These are phyloP conservation scores for Cryptus armator DNA, from an alignment of 2,888 invertebrate species.

Conservation along the genomic window DNA sequence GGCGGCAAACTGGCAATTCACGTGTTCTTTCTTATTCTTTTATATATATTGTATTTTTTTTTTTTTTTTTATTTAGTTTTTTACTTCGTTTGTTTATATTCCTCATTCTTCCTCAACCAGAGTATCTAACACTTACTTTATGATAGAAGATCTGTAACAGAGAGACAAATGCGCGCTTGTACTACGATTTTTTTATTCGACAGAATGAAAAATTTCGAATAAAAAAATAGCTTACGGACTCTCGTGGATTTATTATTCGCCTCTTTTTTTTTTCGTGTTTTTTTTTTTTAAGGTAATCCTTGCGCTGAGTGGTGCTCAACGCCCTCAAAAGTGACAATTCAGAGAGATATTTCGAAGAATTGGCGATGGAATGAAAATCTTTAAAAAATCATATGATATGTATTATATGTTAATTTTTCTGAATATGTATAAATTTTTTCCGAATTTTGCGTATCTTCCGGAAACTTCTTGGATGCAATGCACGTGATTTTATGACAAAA, in stretches of 20 bases:
- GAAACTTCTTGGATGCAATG: too few species aligned
- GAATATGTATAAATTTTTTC: too few species aligned
- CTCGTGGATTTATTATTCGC: slow-evolving; percentile 7
- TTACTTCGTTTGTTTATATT: slow-evolving; percentile 65
- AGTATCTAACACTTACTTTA: slow-evolving; percentile 79
- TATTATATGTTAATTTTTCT: too few species aligned
- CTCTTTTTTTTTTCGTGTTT: neutral
- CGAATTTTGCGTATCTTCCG: too few species aligned
- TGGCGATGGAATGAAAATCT: too few species aligned
- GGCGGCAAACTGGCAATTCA: slow-evolving; percentile 75
- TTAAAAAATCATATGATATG: too few species aligned
- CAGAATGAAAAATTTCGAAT: neutral
- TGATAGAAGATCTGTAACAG: slow-evolving; percentile 83
- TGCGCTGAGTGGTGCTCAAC: too few species aligned
- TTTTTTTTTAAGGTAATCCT: neutral
- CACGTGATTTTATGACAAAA: too few species aligned
- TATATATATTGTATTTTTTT: slow-evolving; percentile 42
- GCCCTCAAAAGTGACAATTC: too few species aligned
- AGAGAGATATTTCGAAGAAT: too few species aligned
- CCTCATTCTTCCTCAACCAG: slow-evolving; percentile 71
- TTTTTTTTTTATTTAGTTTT: slow-evolving; percentile 50
- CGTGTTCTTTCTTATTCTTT: slow-evolving; percentile 67
- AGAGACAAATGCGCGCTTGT: slow-evolving; percentile 65
- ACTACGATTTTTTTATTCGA: slow-evolving; percentile 34
- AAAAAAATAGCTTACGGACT: slow-evolving; percentile 3